A percentile compares a stretch with the other conserved stretches of the same genome.
Conservation (phyloP, 2,113 vertebrate species). For the Bagarius yarrelli region DNA sequence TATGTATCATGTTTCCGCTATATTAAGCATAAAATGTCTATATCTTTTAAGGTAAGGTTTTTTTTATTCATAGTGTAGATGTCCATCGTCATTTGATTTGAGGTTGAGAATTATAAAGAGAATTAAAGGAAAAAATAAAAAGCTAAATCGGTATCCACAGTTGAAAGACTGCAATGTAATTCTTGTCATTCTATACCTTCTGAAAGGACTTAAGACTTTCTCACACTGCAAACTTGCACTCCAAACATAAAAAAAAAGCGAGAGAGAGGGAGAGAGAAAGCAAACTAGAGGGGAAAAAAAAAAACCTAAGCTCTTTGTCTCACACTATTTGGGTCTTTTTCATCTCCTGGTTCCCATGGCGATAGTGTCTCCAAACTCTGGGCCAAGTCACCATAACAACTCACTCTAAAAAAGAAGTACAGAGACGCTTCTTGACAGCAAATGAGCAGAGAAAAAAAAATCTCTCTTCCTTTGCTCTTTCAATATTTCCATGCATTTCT, state of each 20-base stretch:
- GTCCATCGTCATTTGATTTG: too few relatives aligned
- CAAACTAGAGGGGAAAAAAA: not conserved
- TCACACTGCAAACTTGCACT: constrained; percentile 6
- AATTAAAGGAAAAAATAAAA: not conserved
- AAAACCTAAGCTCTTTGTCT: constrained; percentile 63
- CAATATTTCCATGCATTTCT: constrained; percentile 37
- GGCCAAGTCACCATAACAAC: constrained; percentile 69
- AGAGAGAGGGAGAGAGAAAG: not conserved
- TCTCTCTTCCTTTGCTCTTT: constrained; percentile 11
- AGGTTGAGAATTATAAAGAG: too few relatives aligned
- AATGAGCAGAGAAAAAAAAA: constrained; percentile 40
- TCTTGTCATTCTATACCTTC: not conserved
- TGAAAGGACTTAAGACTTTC: not conserved
- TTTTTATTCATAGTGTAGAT: too few relatives aligned
- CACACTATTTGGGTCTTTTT: constrained; percentile 55
- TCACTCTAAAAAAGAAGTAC: constrained; percentile 48
- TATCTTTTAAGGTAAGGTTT: too few relatives aligned
- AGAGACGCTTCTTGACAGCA: constrained; percentile 33
- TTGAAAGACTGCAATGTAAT: constrained; percentile 21
- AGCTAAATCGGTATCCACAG: too few relatives aligned
- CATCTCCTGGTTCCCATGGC: constrained; percentile 63
- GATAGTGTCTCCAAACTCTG: constrained; percentile 56
- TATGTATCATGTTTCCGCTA: too few relatives aligned
- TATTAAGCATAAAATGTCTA: too few relatives aligned
- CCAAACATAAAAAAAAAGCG: not conserved